Percentiles rank a stretch among this genome's conserved stretches.
phyloP scores from a whole-genome alignment of 1,140 invertebrate species.

The Apis mellifera region DNA sequence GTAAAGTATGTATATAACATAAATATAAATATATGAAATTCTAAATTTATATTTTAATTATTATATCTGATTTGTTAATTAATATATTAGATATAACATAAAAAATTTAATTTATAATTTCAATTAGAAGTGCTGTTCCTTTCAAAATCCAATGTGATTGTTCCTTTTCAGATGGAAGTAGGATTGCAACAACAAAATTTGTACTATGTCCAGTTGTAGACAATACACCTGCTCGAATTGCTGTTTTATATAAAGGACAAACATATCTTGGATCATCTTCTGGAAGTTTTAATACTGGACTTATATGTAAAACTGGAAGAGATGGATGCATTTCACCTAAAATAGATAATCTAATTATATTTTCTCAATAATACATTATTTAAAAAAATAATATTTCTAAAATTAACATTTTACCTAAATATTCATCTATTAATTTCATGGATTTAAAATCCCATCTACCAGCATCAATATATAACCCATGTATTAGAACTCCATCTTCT shows the following conservation, averaged over 20 bases:
- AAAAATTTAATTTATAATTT: slow-evolving; percentile 84
- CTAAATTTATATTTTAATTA: background rate
- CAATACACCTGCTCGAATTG: slow-evolving; percentile 90
- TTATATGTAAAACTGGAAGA: slow-evolving; percentile 89
- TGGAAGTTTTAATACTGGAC: slow-evolving; percentile 85
- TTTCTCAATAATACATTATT: background rate
- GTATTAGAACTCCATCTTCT: slow-evolving; percentile 89
- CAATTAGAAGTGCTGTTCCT: slow-evolving; percentile 91
- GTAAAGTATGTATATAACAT: slow-evolving; percentile 23
- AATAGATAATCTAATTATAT: slow-evolving; percentile 44
- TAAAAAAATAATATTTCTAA: background rate
- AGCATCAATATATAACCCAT: slow-evolving; percentile 94
- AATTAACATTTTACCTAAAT: slow-evolving; percentile 82
- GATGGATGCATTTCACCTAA: slow-evolving; percentile 89
- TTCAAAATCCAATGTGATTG: slow-evolving; percentile 92
- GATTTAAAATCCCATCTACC: slow-evolving; percentile 88
- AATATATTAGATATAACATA: slow-evolving; percentile 12
- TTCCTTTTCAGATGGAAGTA: slow-evolving; percentile 84
- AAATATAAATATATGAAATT: slow-evolving; percentile 14
- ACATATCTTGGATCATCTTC: slow-evolving; percentile 86
- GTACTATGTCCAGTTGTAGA: slow-evolving; percentile 95
- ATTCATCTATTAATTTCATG: slow-evolving; percentile 87
- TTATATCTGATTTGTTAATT: background rate
- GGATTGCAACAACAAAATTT: slow-evolving; percentile 92
- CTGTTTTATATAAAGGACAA: slow-evolving; percentile 92